Conservation (phyloP, 2,888 invertebrate species). For the Drosophila flavopinicola region DNA sequence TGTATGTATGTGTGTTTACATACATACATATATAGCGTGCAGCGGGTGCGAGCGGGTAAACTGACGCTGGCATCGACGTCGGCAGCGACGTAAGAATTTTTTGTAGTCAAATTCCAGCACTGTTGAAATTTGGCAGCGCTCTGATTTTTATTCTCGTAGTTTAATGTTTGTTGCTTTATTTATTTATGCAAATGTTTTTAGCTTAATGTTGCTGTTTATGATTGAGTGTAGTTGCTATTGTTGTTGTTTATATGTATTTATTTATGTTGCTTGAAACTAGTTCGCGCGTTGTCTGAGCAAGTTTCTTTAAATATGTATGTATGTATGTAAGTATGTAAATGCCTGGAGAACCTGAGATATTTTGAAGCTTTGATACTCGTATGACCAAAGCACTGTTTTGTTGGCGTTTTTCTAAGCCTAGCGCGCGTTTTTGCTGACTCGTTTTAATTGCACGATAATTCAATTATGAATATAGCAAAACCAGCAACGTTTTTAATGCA, state of each 20-base stretch:
- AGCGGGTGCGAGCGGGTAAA: conserved; percentile 8
- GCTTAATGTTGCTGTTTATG: conserved; percentile 24
- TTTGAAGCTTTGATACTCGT: conserved; percentile 28
- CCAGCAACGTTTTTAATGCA: conserved; percentile 29
- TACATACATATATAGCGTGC: neutral
- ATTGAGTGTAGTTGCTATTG: conserved; percentile 32
- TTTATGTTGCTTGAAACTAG: conserved; percentile 61
- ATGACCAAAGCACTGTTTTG: conserved; percentile 31
- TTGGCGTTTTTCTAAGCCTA: conserved; percentile 14
- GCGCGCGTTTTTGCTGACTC: conserved; percentile 20
- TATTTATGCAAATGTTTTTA: conserved; percentile 65
- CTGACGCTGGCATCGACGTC: conserved; percentile 4
- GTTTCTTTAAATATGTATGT: conserved; percentile 56
- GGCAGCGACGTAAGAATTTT: conserved; percentile 41
- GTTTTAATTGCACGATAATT: conserved; percentile 52
- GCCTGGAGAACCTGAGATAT: conserved; percentile 28
- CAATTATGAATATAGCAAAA: conserved; percentile 34
- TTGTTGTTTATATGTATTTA: conserved; percentile 22
- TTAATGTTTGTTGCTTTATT: conserved; percentile 66
- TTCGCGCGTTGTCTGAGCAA: conserved; percentile 33
- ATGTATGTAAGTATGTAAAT: no score
- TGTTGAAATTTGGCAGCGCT: conserved; percentile 50
- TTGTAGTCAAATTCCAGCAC: conserved; percentile 70
- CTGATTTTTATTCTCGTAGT: conserved; percentile 10
- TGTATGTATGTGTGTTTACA: conserved; percentile 3